Conservation (phyloP, 2,888 invertebrate genomes). For the Bombylius major region DNA sequence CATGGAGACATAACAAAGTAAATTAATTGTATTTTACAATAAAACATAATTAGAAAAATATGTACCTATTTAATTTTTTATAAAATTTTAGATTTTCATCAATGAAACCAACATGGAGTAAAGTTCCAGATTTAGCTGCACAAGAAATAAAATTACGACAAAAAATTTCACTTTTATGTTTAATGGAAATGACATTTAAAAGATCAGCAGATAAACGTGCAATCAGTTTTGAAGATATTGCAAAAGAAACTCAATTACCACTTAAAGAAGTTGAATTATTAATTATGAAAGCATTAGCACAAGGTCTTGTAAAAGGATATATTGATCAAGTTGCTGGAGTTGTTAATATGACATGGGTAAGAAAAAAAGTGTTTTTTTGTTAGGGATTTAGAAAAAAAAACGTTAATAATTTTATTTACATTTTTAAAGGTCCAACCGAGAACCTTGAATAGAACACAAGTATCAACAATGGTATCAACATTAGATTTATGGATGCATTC, state of each 20-base stretch:
- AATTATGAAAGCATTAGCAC: slow-evolving; percentile 95
- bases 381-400: not conserved
- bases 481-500: slow-evolving; percentile 36
- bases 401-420: not conserved
- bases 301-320: slow-evolving; percentile 84
- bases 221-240: slow-evolving; percentile 82
- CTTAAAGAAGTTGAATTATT: slow-evolving; percentile 81
- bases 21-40: slow-evolving; percentile 18
- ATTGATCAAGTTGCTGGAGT: slow-evolving; percentile 77
- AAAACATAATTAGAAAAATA: not conserved
- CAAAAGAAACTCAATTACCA: slow-evolving; percentile 71
- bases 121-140: slow-evolving; percentile 69
- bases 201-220: slow-evolving; percentile 77
- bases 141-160: slow-evolving; percentile 72
- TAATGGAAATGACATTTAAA: slow-evolving; percentile 97
- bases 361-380: not conserved
- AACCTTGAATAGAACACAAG: slow-evolving; percentile 46
- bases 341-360: slow-evolving; percentile 59
- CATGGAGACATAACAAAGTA: slow-evolving; percentile 64
- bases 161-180: slow-evolving; percentile 88
- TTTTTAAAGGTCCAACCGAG: slow-evolving; percentile 49
- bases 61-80: not conserved
- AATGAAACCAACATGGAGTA: slow-evolving; percentile 61
- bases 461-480: slow-evolving; percentile 33
- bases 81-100: slow-evolving; percentile 43